Conservation (phyloP, 2,797 vertebrate genomes). For the Epinephelus awoara region DNA sequence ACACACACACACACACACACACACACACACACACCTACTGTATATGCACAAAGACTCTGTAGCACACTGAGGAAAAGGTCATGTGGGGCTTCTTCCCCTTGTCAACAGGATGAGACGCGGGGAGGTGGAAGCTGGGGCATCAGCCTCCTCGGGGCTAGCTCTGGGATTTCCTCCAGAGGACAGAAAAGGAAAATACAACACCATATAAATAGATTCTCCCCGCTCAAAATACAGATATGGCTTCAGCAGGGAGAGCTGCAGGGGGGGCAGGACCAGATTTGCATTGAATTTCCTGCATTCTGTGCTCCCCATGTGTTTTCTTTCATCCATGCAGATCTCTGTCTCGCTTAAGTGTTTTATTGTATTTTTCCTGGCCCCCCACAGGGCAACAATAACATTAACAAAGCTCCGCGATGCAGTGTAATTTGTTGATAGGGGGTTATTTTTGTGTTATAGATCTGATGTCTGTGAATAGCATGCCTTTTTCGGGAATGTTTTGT, state of each 20-base stretch:
- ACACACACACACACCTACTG: neutral
- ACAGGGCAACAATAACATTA: constrained; percentile 55
- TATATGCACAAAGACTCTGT: neutral
- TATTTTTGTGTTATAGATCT: constrained; percentile 48
- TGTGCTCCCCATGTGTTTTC: constrained; percentile 51
- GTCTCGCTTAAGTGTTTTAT: constrained; percentile 61
- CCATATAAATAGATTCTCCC: constrained; percentile 77
- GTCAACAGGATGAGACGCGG: constrained; percentile 81
- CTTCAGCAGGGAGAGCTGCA: constrained; percentile 30
- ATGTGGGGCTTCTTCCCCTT: constrained; percentile 56
- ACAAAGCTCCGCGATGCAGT: constrained; percentile 53
- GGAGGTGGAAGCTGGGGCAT: constrained; percentile 67
- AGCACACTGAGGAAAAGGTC: constrained; percentile 52
- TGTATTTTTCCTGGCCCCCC: constrained; percentile 57
- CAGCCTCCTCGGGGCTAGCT: constrained; percentile 66
- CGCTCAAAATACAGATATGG: constrained; percentile 65
- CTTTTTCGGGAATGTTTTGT: constrained; percentile 32
- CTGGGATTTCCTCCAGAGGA: constrained; percentile 79
- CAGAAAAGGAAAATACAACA: constrained; percentile 72
- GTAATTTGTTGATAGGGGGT: constrained; percentile 58
- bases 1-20: constrained; percentile 19
- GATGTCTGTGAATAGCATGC: constrained; percentile 21
- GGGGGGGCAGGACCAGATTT: constrained; percentile 50
- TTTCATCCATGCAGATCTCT: constrained; percentile 63
- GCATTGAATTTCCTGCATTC: constrained; percentile 66